Evolutionary conservation across 2,888 invertebrate genomes (phyloP).

Genomic region (Caenorhabditis sp.): DNA sequence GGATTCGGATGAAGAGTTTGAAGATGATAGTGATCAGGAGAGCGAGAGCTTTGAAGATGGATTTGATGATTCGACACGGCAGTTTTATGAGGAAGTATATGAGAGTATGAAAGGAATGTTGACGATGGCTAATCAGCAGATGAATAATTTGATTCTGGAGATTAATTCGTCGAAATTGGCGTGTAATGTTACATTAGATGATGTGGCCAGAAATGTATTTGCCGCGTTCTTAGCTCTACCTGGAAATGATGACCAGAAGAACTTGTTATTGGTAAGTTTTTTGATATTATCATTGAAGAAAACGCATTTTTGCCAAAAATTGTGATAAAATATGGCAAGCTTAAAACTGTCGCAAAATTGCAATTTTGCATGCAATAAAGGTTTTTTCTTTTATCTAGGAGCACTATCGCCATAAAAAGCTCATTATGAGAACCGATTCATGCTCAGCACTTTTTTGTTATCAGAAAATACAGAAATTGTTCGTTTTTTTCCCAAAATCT

Average conservation of each 20-base stretch:
- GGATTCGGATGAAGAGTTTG: conserved; percentile 1
- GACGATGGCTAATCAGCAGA: conserved; percentile 27
- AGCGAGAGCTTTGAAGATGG: conserved; percentile 10
- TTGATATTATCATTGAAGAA: neutral
- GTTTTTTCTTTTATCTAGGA: too few relatives aligned
- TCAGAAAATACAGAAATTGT: too few relatives aligned
- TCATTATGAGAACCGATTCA: too few relatives aligned
- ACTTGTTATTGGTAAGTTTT: neutral
- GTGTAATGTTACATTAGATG: conserved; percentile 63
- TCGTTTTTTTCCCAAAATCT: too few relatives aligned
- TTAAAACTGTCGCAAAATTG: too few relatives aligned
- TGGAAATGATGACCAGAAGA: conserved; percentile 20
- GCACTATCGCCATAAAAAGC: too few relatives aligned
- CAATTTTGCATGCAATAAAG: too few relatives aligned
- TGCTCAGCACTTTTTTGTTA: too few relatives aligned
- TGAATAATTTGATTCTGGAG: conserved; percentile 63
- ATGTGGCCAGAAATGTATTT: conserved; percentile 57
- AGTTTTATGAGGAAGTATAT: conserved; percentile 47
- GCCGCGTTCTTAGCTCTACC: conserved; percentile 50
- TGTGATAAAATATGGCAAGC: too few relatives aligned
- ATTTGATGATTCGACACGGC: conserved; percentile 9
- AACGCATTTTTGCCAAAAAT: neutral
- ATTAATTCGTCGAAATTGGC: conserved; percentile 68
- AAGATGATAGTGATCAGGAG: conserved; percentile 11
- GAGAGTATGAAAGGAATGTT: conserved; percentile 51